Evolutionary conservation across 2,797 vertebrate species (phyloP), one percentile per base, ranked within the genome.

Genomic region (Otus scops): DNA sequence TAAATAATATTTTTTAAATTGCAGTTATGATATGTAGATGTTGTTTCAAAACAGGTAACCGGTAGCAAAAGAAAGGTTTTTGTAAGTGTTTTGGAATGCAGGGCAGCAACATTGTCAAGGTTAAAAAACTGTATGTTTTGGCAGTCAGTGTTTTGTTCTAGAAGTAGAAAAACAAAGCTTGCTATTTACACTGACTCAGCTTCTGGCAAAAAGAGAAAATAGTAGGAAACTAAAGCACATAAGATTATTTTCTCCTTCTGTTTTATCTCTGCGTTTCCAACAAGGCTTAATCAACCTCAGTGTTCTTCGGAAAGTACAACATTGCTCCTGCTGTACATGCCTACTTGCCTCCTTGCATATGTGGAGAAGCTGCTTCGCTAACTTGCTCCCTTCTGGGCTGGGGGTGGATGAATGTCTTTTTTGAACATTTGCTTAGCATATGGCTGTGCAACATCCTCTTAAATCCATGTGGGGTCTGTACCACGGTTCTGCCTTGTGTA

Each of bases 1-100:
- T 95, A 91, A 89, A 85, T 87, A 88, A 68, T 68, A 81, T 88
- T 94, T 89, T 96, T 91, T 2, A 79, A 92, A 88, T 76, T 93
- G 78, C 34, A 60, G 6, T 89, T 89, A 84, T 86, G 91, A 90
- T 92, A 76, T 59, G 5, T 26, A 85, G 87, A 32, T 34, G 83
- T 65, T 39, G 68, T 59, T 84, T 71, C 48, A 43, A 93, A 63
- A 36, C 23, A 50, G 16, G 21, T 56, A 61, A 71, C 5, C 1
- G 0, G 10, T 43, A 70, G 81, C 7, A 30, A 70, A 70, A 51
- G 12, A 20, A 68, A 64, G 9, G 16, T 3, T 1, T 73, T 59
- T 3, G n/a, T 57, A 68, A 68, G 27, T 28, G 24, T n/a, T 85
- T 74, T 64, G 21, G 68, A 47, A 50, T 5, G 30, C 57, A 74